Base-by-base conservation (phyloP, 1,140 invertebrate species). In the Eriocheir sinensis region DNA sequence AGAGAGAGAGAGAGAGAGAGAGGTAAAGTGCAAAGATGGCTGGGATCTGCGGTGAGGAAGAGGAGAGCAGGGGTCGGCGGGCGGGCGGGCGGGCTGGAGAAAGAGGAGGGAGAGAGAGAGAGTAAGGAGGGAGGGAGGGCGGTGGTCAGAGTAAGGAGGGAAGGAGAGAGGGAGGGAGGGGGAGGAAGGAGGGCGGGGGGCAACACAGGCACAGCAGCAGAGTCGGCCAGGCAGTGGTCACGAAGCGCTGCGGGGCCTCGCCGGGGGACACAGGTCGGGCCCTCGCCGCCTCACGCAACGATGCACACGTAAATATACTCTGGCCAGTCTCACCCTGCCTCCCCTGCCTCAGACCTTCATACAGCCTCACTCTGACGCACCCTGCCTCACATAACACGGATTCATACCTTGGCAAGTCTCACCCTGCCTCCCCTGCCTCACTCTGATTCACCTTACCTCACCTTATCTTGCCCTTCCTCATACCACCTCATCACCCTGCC, bases 231-330 rank as follows among this genome's bases (percentile, higher is more conserved):
- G 21, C 53, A 53, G 88, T 89, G 88, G 48, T 90, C 89, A 90
- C 89, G 89, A 90, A 72, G 32, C 53, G 89, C 44, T 90, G 17
- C 48, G 48, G 89, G 89, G 48, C 53, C 41, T 36, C 53, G 89
- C 89, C 89, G 30, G 53, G 89, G 89, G 89, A 72, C 89, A 90
- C 48, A 40, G 85, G 85, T 41, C 38, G 85, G 85, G 85, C 27
- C 85, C 85, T 48, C 34, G 8, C 88, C 32, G 81, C n/a, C 85
- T 89, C 44, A 89, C 88, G 88, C 88, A 34, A 53, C 88, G 32
- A 41, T 53, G 88, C 88, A 48, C 88, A 89, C n/a, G 88, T 30
- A 89, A 89, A 89, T 89, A 38, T 89, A 89, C 88, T 53, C 41
- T 53, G n/a, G 44, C 34, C 44, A 32, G 40, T 72, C 60, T 72